phyloP scores from a whole-genome alignment of 2,113 vertebrate species.

The Mesoclemmys tuberculata region DNA sequence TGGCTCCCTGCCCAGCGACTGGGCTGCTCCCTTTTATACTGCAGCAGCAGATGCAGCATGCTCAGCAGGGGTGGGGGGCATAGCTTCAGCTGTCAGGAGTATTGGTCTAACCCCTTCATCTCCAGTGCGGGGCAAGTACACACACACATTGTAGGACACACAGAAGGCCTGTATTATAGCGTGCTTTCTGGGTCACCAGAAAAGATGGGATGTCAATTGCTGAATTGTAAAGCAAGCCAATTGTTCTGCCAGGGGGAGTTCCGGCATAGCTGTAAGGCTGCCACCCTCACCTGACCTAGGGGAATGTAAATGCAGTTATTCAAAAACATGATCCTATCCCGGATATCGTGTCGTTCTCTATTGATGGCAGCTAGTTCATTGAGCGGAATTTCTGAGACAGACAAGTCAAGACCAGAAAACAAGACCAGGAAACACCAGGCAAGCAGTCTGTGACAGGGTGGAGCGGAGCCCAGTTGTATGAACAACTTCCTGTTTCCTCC shows the following conservation, averaged over 20 bases:
- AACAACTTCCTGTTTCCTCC: neutral
- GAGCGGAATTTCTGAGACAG: neutral
- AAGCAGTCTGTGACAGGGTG: neutral
- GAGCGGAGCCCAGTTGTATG: neutral
- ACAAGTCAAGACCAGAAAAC: neutral
- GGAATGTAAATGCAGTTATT: neutral
- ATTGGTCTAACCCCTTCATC: too few species aligned
- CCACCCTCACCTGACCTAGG: neutral
- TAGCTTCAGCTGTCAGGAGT: too few species aligned
- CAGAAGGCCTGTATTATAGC: neutral
- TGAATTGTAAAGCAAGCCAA: neutral
- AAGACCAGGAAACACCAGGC: neutral
- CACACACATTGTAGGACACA: neutral
- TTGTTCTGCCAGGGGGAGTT: neutral
- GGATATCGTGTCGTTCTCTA: neutral
- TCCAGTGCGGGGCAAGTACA: too few species aligned
- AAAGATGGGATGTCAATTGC: neutral
- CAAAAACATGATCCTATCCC: neutral
- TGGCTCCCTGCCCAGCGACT: too few species aligned
- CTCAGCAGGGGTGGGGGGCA: too few species aligned
- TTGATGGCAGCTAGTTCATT: neutral
- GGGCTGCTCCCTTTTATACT: too few species aligned
- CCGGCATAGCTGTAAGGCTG: neutral
- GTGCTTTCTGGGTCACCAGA: neutral
- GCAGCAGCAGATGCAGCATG: too few species aligned